Conservation (phyloP, 30 jellyfish, hydroid and myxozoan species). For the Aurelia sp. region DNA sequence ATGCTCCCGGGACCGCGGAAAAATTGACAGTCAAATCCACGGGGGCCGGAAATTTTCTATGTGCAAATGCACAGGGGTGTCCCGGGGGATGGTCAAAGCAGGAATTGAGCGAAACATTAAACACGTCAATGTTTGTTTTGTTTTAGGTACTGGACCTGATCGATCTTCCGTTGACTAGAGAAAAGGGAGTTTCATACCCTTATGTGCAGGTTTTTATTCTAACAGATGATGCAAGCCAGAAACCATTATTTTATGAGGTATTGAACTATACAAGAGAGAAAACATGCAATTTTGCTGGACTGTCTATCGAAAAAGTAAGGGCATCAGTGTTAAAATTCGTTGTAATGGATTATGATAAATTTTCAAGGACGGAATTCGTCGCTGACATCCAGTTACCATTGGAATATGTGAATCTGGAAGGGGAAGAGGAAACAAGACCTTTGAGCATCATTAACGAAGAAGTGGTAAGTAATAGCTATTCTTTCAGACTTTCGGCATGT, state of each 20-base stretch:
- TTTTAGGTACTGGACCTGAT: constrained; percentile 74
- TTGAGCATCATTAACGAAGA: constrained; percentile 22
- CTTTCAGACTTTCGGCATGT: too few relatives aligned
- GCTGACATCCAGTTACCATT: constrained; percentile 77
- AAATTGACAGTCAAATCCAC: too few relatives aligned
- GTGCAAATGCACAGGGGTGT: too few relatives aligned
- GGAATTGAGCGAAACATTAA: too few relatives aligned
- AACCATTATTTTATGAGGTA: constrained; percentile 63
- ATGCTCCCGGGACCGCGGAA: too few relatives aligned
- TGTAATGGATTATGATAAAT: constrained; percentile 86
- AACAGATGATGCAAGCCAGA: constrained; percentile 55
- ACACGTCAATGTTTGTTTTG: neutral
- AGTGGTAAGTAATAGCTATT: constrained; percentile 4
- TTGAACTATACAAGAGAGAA: constrained; percentile 79
- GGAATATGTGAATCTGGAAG: constrained; percentile 77
- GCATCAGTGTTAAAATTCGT: constrained; percentile 71
- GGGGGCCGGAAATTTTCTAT: too few relatives aligned
- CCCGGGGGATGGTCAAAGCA: too few relatives aligned
- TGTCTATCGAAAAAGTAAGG: constrained; percentile 55
- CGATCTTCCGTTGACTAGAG: constrained; percentile 87
- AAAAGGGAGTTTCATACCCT: constrained; percentile 94
- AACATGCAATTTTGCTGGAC: constrained; percentile 74
- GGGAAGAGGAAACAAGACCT: constrained; percentile 77
- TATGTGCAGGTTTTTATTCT: constrained; percentile 72
- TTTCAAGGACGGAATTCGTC: constrained; percentile 93